A percentile compares a stretch with the other conserved stretches of the same genome.
Evolutionary conservation across 2,797 vertebrate species (phyloP).

Genomic region (Cyprinella venusta): DNA sequence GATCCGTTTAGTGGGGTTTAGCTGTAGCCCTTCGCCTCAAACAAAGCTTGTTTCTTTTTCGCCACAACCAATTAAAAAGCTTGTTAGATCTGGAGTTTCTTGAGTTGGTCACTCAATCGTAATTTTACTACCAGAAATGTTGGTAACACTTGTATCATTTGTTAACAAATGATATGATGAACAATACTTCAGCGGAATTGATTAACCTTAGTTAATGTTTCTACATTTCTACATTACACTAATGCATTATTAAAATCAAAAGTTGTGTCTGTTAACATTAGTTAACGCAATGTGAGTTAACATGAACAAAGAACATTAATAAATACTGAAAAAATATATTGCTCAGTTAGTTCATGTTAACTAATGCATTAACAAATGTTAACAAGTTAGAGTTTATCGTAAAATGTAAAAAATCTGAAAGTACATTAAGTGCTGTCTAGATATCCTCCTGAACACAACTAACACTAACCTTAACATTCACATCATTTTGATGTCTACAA

Average conservation of each 20-base stretch:
- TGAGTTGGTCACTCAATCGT: conserved; percentile 26
- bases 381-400: background rate
- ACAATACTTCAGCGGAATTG: background rate
- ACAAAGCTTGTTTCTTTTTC: background rate
- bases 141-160: background rate
- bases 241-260: background rate
- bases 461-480: conserved; percentile 30
- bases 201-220: background rate
- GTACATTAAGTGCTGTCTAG: conserved; percentile 35
- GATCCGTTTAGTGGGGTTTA: conserved; percentile 16
- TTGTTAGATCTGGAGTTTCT: conserved; percentile 12
- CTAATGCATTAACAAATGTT: background rate
- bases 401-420: conserved; percentile 27
- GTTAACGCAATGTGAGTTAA: background rate
- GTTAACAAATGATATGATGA: background rate
- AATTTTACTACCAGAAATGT: background rate
- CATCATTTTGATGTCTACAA: conserved; percentile 16
- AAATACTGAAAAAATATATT: conserved; percentile 5
- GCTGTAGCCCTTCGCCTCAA: conserved; percentile 36
- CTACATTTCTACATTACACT: background rate
- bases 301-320: background rate
- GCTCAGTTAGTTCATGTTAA: background rate
- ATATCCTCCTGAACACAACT: conserved; percentile 26
- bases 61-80: background rate
- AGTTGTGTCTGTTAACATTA: background rate